Percentiles rank a stretch among this genome's conserved stretches.
Conservation (phyloP, 2,888 invertebrate genomes). For the Ferrisia virgata region DNA sequence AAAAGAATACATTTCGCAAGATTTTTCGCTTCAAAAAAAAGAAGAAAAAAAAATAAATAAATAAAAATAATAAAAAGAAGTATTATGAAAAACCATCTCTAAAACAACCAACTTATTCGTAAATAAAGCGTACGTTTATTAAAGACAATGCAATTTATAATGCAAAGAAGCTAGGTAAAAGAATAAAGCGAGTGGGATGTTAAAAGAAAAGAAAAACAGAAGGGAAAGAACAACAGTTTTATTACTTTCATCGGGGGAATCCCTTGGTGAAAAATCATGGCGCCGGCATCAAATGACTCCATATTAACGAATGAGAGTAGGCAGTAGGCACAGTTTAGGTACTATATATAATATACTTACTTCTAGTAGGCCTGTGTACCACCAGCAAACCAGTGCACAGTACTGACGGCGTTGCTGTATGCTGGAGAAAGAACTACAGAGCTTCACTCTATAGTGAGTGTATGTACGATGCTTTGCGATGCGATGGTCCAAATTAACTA, state of each 20-base stretch:
- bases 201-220: background rate
- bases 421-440: no score
- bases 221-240: background rate
- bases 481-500: background rate
- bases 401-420: no score
- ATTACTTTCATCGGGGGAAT: constrained; percentile 6
- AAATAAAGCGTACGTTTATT: no score
- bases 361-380: no score
- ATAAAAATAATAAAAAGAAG: background rate
- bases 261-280: constrained; percentile 14
- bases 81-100: background rate
- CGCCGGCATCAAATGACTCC: constrained; percentile 1
- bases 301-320: background rate
- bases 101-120: background rate
- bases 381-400: background rate
- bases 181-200: background rate
- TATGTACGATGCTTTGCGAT: background rate
- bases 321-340: background rate
- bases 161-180: background rate
- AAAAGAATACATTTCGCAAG: no score
- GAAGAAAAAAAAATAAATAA: no score
- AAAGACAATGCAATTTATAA: background rate
- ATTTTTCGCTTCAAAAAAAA: no score
- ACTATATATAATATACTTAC: background rate
- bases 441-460: no score